Evolutionary conservation across 1,140 invertebrate species (phyloP).

Genomic region (Pseudobourletiella spinata): DNA sequence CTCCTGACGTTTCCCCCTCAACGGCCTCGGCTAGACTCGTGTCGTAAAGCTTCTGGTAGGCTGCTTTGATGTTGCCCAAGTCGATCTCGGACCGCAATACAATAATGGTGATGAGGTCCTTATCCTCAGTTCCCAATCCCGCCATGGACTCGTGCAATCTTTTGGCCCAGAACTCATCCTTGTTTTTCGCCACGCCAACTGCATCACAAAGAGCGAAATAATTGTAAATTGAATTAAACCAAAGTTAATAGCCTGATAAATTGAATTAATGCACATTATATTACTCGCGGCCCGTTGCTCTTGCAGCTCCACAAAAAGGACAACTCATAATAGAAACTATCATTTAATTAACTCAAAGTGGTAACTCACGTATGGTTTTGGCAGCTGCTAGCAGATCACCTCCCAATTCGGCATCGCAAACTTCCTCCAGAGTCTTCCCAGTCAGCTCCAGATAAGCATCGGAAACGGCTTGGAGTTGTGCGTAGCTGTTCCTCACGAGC

Average conservation of each 20-base stretch:
- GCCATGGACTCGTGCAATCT: slow-evolving; percentile 48
- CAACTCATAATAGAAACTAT: no score
- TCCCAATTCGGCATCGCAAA: slow-evolving; percentile 23
- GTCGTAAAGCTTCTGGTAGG: slow-evolving; percentile 42
- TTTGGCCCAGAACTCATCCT: slow-evolving; percentile 49
- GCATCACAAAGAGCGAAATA: slow-evolving; percentile 18
- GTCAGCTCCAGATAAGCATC: slow-evolving; percentile 58
- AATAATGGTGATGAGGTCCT: slow-evolving; percentile 45
- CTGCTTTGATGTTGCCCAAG: slow-evolving; percentile 44
- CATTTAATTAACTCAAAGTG: no score
- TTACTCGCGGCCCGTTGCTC: no score
- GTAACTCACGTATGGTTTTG: slow-evolving; percentile 35
- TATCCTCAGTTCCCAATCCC: slow-evolving; percentile 45
- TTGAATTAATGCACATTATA: no score
- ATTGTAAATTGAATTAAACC: no score
- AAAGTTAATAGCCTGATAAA: no score
- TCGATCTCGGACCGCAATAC: slow-evolving; percentile 48
- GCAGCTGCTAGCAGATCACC: slow-evolving; percentile 28
- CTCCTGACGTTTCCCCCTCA: slow-evolving; percentile 80
- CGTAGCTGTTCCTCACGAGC: slow-evolving; percentile 44
- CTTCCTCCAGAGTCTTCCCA: slow-evolving; percentile 31
- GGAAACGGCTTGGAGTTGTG: slow-evolving; percentile 41
- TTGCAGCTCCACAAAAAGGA: no score
- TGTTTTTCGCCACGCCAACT: slow-evolving; percentile 43
- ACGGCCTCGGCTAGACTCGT: slow-evolving; percentile 38